These are phyloP conservation scores for Rhinogobius similis DNA, from an alignment of 2,113 vertebrate species.

Conservation along the genomic window DNA sequence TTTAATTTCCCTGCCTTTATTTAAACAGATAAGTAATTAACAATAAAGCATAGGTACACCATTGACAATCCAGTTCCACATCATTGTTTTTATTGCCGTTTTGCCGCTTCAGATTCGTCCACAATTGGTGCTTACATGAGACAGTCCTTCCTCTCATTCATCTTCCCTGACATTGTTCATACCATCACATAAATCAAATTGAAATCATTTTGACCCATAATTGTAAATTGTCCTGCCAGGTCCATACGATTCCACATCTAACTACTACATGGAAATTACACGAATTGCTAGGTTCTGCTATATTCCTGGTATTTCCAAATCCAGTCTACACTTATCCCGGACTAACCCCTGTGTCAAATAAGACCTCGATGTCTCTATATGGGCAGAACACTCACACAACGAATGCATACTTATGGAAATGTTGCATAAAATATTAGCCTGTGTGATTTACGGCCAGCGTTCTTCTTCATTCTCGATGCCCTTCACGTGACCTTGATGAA, in stretches of 20 bases:
- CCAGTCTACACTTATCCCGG: slow-evolving; percentile 56
- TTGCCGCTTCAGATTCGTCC: neutral
- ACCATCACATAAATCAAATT: slow-evolving; percentile 32
- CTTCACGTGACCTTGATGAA: slow-evolving; percentile 79
- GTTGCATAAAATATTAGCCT: slow-evolving; percentile 28
- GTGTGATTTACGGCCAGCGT: slow-evolving; percentile 5
- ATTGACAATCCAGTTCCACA: too few species aligned
- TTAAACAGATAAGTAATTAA: too few species aligned
- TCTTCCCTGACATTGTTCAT: slow-evolving; percentile 30
- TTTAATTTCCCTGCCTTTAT: too few species aligned
- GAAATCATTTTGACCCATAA: slow-evolving; percentile 38
- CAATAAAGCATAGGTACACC: too few species aligned
- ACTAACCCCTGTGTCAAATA: slow-evolving; percentile 54
- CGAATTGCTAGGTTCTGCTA: slow-evolving; percentile 38
- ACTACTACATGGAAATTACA: slow-evolving; percentile 47
- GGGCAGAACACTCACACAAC: slow-evolving; percentile 14
- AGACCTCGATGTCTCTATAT: slow-evolving; percentile 31
- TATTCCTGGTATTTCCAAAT: slow-evolving; percentile 64
- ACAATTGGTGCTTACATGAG: slow-evolving; percentile 2
- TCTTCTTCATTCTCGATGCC: slow-evolving; percentile 41
- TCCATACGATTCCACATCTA: slow-evolving; percentile 41
- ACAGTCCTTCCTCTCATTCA: slow-evolving; percentile 8
- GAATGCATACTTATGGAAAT: slow-evolving; percentile 51
- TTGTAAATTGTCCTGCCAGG: slow-evolving; percentile 48
- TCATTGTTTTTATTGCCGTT: neutral